Evolutionary conservation across 2,888 invertebrate species (phyloP).

Genomic region (Nebria salina): DNA sequence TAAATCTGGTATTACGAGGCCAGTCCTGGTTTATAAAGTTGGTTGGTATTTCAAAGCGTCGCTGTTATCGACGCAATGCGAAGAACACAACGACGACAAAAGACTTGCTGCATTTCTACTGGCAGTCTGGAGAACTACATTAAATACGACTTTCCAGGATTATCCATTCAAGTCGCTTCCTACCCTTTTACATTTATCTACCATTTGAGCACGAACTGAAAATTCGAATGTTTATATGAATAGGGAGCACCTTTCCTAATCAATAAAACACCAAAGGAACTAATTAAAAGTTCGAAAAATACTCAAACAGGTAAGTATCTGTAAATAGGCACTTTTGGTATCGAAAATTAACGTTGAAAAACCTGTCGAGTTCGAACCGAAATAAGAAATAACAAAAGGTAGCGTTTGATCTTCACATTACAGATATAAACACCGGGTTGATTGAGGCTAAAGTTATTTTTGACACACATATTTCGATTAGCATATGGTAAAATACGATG

Average conservation of each 20-base stretch:
- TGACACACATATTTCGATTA: neutral
- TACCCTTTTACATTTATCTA: neutral
- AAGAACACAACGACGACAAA: neutral
- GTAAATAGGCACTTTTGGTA: constrained; percentile 16
- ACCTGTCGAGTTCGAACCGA: neutral
- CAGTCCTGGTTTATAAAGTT: constrained; percentile 2
- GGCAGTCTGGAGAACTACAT: constrained; percentile 25
- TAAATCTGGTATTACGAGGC: neutral
- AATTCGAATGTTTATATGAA: neutral
- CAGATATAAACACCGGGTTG: no score
- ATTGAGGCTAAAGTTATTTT: neutral
- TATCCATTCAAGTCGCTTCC: constrained; percentile 16
- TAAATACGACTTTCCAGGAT: constrained; percentile 36
- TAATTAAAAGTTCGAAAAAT: constrained; percentile 37
- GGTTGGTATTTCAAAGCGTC: constrained; percentile 29
- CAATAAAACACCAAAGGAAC: constrained; percentile 24
- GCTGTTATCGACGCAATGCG: constrained; percentile 32
- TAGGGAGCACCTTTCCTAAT: neutral
- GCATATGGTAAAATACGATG: neutral
- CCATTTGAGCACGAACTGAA: neutral
- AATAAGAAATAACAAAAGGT: neutral
- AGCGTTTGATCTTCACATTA: neutral
- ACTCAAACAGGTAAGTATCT: constrained; percentile 26
- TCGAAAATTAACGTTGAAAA: constrained; percentile 15
- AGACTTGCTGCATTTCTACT: constrained; percentile 9